A percentile compares a stretch with the other conserved stretches of the same genome.
Evolutionary conservation across 2,888 invertebrate genomes (phyloP).

Genomic region (Cordilura impudica): DNA sequence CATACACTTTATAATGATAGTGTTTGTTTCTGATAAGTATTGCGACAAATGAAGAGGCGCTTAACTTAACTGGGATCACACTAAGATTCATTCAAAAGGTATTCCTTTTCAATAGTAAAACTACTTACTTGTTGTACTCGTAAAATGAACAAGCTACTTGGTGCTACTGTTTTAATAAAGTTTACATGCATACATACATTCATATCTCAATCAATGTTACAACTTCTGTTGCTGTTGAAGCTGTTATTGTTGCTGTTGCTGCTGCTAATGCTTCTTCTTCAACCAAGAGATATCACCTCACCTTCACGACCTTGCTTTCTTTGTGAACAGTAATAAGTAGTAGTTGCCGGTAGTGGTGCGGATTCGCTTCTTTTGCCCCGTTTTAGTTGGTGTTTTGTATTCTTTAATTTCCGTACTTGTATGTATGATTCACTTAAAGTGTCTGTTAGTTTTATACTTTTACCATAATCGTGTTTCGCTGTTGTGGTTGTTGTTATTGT

Average conservation of each 20-base stretch:
- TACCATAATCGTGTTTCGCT: conserved; percentile 31
- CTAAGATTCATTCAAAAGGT: conserved; percentile 45
- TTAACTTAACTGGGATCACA: conserved; percentile 36
- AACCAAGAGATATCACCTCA: conserved; percentile 64
- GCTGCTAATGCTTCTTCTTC: conserved; percentile 21
- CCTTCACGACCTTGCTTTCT: conserved; percentile 67
- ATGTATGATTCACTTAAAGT: conserved; percentile 43
- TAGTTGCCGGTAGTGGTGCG: neutral
- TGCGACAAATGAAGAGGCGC: conserved; percentile 56
- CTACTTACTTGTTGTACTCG: conserved; percentile 37
- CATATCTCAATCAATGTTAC: conserved; percentile 65
- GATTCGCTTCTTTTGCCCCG: conserved; percentile 42
- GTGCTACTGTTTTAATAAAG: conserved; percentile 66
- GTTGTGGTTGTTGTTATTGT: neutral
- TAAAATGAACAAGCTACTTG: conserved; percentile 57
- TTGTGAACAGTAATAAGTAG: conserved; percentile 22
- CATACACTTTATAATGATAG: no score
- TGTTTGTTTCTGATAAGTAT: conserved; percentile 48
- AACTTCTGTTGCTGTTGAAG: neutral
- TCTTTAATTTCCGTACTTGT: conserved; percentile 51
- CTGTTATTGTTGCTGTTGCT: neutral
- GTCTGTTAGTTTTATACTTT: conserved; percentile 45
- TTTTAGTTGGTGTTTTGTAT: conserved; percentile 38
- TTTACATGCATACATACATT: conserved; percentile 62
- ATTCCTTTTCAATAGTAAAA: neutral